Conservation (phyloP, 2,797 vertebrate genomes). For the Myripristis murdjan region DNA sequence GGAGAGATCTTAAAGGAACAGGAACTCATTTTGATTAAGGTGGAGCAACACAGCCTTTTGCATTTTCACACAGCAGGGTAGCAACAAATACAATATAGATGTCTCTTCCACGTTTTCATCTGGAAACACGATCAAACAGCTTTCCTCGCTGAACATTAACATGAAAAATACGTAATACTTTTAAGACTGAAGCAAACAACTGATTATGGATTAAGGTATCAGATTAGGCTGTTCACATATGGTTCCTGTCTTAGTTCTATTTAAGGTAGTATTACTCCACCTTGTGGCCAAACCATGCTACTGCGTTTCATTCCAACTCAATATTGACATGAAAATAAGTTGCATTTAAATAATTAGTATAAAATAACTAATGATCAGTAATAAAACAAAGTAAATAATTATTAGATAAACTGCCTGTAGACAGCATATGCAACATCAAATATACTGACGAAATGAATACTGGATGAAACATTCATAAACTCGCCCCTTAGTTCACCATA, state of each 20-base stretch:
- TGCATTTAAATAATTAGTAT: too few relatives aligned
- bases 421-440: too few relatives aligned
- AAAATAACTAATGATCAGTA: too few relatives aligned
- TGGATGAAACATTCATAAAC: too few relatives aligned
- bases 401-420: background rate
- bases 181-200: constrained; percentile 37
- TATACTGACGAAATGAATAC: too few relatives aligned
- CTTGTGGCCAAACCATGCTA: constrained; percentile 63
- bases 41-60: constrained; percentile 63
- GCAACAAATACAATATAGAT: background rate
- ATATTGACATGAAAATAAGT: background rate
- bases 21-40: constrained; percentile 62
- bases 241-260: constrained; percentile 15
- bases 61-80: background rate
- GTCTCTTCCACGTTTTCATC: background rate
- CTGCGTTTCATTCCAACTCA: background rate
- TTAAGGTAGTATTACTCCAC: constrained; percentile 64
- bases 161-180: background rate
- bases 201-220: constrained; percentile 1
- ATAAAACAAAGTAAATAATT: background rate
- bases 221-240: constrained; percentile 19
- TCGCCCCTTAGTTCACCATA: too few relatives aligned
- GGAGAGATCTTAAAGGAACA: constrained; percentile 80
- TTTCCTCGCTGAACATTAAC: background rate
- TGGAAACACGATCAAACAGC: background rate